Percentiles rank a stretch among this genome's conserved stretches.
These are phyloP conservation scores for Sebastes nivosus DNA, from an alignment of 2,797 vertebrate genomes.

Conservation along the genomic window DNA sequence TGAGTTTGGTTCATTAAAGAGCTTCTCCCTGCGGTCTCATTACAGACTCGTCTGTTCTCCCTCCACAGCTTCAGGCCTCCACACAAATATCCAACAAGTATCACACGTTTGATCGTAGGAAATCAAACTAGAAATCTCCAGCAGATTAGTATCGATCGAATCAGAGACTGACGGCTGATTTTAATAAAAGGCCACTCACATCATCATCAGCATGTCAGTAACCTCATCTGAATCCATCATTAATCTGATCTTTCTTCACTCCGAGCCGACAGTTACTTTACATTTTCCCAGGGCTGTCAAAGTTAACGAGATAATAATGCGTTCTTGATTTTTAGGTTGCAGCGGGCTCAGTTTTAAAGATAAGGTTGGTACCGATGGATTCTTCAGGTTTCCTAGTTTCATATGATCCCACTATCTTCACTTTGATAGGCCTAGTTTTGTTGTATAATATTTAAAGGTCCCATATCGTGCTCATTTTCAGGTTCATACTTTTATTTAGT, in stretches of 20 bases:
- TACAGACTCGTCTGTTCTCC: background rate
- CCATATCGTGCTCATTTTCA: too few species aligned
- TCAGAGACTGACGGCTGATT: background rate
- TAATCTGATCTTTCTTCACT: background rate
- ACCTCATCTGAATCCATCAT: conserved; percentile 1
- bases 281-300: background rate
- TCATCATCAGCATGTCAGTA: background rate
- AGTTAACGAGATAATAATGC: too few species aligned
- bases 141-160: background rate
- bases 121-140: background rate
- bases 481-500: too few species aligned
- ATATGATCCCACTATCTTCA: too few species aligned
- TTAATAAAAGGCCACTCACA: too few species aligned
- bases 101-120: background rate
- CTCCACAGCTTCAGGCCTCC: background rate
- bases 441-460: too few species aligned
- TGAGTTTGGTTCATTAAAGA: background rate
- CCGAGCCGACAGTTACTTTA: background rate
- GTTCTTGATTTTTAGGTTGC: too few species aligned
- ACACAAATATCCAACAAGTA: too few species aligned
- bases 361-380: too few species aligned
- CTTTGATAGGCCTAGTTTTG: too few species aligned
- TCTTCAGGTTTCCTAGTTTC: too few species aligned
- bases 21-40: background rate
- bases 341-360: too few species aligned